Evolutionary conservation across 2,888 invertebrate genomes (phyloP), one percentile per base, ranked within the genome.

Genomic region (Antitype chi): DNA sequence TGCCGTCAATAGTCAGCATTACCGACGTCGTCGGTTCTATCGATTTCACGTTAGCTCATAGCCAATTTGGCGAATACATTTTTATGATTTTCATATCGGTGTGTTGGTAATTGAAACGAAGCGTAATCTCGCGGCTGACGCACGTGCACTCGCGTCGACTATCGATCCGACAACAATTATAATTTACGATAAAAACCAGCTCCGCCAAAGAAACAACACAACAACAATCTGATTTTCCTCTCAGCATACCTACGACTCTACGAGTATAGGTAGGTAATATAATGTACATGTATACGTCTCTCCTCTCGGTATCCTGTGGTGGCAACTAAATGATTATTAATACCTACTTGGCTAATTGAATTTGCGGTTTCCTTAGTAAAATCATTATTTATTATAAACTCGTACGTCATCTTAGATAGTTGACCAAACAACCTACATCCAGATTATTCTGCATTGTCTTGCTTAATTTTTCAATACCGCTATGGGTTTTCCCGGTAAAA

Each of bases 61-160:
- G 88, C 84, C 89, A 94, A 92, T 92, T 92, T 91, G 88, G 88
- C 88, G 86, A 90, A 91, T 89, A 92, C 86, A 88, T 92, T 92
- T 93, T 93, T 93, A 94, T 91, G 90, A 91, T 92, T 91, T 92
- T 92, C 89, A 86, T 93, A 93, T 93, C 92, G 89, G 87, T 87
- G 89, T 89, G 88, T 89, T 82, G 89, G 88, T 92, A 91, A 91
- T 92, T 91, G 91, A 90, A 92, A 91, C 88, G 86, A 88, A 90
- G 88, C 90, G 88, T 90, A 92, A 92, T 92, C 90, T 91, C 80
- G 84, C 86, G 78, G 89, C 89, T 94, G 94, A 94, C 94, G 94
- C 94, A 94, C 93, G 89, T 90, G 89, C 91, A 88, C 85, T 85
- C 86, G 81, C 90, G 85, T 85, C 85, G 87, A 78, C 87, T 88